phyloP scores from a whole-genome alignment of 1,140 invertebrate genomes.

The Drosophila gunungcola region DNA sequence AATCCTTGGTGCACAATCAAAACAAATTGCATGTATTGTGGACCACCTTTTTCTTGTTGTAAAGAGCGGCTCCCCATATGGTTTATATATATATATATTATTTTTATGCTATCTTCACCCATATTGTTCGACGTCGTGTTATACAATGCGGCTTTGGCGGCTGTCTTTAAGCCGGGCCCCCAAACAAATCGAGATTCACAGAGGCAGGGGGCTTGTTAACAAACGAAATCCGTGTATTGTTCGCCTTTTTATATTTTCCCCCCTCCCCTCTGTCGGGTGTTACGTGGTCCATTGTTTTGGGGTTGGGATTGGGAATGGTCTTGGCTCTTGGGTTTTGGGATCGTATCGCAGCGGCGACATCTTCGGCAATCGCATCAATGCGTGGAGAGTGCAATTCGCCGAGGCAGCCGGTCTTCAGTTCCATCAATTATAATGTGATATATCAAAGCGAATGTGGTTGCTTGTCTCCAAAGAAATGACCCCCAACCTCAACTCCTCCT shows the following conservation, averaged over 20 bases:
- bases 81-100: neutral
- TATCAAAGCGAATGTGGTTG: conserved; percentile 69
- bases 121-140: conserved; percentile 52
- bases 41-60: conserved; percentile 49
- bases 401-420: conserved; percentile 26
- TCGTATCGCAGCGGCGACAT: conserved; percentile 21
- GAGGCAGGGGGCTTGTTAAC: conserved; percentile 59
- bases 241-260: conserved; percentile 14
- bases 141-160: conserved; percentile 51
- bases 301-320: conserved; percentile 1
- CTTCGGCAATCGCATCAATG: conserved; percentile 48
- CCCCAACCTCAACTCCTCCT: conserved; percentile 21
- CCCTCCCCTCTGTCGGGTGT: conserved; percentile 12
- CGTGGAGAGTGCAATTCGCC: conserved; percentile 55
- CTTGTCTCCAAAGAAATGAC: conserved; percentile 30
- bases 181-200: conserved; percentile 59
- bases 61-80: conserved; percentile 4
- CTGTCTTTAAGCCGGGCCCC: conserved; percentile 54
- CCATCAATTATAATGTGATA: conserved; percentile 80
- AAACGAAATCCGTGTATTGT: conserved; percentile 75
- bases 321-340: conserved; percentile 1
- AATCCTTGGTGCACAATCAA: conserved; percentile 58
- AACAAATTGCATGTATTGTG: conserved; percentile 65
- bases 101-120: conserved; percentile 36
- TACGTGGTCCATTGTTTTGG: conserved; percentile 51